Evolutionary conservation across 1,140 invertebrate species (phyloP), one percentile per base, ranked within the genome.

Genomic region (Drosophila repletoides): DNA sequence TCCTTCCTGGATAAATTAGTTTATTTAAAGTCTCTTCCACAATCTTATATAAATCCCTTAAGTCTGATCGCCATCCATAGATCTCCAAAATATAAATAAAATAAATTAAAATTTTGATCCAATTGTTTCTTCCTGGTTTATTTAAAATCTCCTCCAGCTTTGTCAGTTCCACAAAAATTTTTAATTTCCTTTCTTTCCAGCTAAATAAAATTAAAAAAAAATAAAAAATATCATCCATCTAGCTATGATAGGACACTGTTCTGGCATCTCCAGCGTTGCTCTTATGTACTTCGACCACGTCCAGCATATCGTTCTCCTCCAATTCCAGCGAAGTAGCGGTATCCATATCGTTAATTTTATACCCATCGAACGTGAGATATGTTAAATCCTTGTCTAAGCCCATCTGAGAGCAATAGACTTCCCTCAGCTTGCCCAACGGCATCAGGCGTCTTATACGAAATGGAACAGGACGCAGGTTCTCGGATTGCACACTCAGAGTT

Each of bases 221-320:
- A n/a, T n/a, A n/a, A n/a, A n/a, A n/a, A n/a, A n/a, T n/a, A n/a
- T n/a, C n/a, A n/a, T n/a, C n/a, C n/a, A n/a, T n/a, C n/a, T 21
- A 17, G n/a, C 29, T 24, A 15, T 40, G 36, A n/a, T 7, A 12
- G 22, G 31, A 36, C 10, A 48, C 2, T n/a, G 43, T 3, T 7
- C 40, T 40, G 26, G 6, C 26, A 28, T 26, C 48, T 24, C 40
- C 26, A 10, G 52, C 61, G 10, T 67, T 40, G 2, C 2, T 24
- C 3, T 22, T 21, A 0, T 14, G 48, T 28, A 28, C 12, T n/a
- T 40, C 24, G 12, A 41, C 9, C 36, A 67, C 49, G 2, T 71
- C 68, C 34, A 71, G n/a, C 5, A 55, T 2, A 6, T 71, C 68
- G 6, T 31, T 41, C 17, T 67, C 55, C 10, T 67, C 53, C 5